These are phyloP conservation scores for Nebria brevicollis DNA, from an alignment of 2,888 invertebrate species.

Conservation along the genomic window DNA sequence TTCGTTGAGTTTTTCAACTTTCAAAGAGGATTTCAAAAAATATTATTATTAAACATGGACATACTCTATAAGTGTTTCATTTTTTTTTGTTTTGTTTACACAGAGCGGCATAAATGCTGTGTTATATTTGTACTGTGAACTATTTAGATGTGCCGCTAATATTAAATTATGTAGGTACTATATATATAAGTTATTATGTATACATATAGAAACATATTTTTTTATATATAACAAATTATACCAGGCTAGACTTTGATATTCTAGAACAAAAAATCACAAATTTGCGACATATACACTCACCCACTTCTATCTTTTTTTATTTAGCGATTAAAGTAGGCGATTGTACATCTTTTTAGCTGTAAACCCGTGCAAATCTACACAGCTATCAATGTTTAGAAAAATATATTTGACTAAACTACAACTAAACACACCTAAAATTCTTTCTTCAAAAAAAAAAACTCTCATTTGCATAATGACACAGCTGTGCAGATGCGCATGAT, in stretches of 20 bases:
- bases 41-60: conserved; percentile 3
- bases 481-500: conserved; percentile 9
- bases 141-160: conserved; percentile 44
- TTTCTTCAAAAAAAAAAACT: background rate
- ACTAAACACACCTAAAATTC: background rate
- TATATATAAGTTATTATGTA: conserved; percentile 5
- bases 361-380: background rate
- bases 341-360: background rate
- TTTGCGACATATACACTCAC: background rate
- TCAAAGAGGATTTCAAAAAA: conserved; percentile 40
- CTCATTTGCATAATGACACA: background rate
- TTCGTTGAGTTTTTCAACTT: conserved; percentile 24
- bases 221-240: conserved; percentile 40
- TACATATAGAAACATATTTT: conserved; percentile 28
- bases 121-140: conserved; percentile 46
- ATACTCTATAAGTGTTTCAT: conserved; percentile 12
- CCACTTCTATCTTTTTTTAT: background rate
- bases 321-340: background rate
- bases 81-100: conserved; percentile 16
- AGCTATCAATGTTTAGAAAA: background rate
- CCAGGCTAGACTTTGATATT: conserved; percentile 16
- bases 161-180: conserved; percentile 23
- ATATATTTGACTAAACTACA: conserved; percentile 5
- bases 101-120: conserved; percentile 46
- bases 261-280: background rate